Conservation (phyloP, 1,140 invertebrate genomes). For the Hycleus cichorii region DNA sequence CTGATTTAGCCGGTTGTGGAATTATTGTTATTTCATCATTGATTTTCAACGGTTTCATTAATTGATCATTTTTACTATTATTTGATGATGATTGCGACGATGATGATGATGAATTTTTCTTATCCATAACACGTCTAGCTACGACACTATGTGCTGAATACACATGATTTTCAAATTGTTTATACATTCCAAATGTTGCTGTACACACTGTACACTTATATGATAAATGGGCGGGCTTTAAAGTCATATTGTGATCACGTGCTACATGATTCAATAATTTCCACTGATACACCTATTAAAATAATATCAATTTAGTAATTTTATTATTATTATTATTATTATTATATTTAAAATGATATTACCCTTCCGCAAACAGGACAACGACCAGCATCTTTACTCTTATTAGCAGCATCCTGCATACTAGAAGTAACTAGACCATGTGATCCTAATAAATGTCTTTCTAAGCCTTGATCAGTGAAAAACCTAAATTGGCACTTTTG, state of each 20-base stretch:
- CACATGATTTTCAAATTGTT: slow-evolving; percentile 89
- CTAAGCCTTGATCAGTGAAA: slow-evolving; percentile 72
- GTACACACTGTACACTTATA: slow-evolving; percentile 94
- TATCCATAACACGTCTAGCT: slow-evolving; percentile 70
- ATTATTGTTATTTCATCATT: slow-evolving; percentile 91
- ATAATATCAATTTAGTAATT: slow-evolving; percentile 5
- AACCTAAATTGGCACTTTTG: slow-evolving; percentile 89
- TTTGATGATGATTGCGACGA: slow-evolving; percentile 36
- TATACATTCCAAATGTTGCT: slow-evolving; percentile 91
- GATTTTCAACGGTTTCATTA: slow-evolving; percentile 78
- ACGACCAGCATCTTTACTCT: slow-evolving; percentile 85
- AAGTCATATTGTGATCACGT: slow-evolving; percentile 79
- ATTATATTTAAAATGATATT: slow-evolving; percentile 30
- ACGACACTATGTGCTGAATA: slow-evolving; percentile 86
- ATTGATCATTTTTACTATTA: slow-evolving; percentile 55
- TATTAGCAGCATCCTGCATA: slow-evolving; percentile 92
- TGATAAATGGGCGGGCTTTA: slow-evolving; percentile 85
- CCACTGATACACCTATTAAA: slow-evolving; percentile 79
- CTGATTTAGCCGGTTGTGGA: slow-evolving; percentile 66
- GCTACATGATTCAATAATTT: slow-evolving; percentile 86
- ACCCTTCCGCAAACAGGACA: slow-evolving; percentile 90
- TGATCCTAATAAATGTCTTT: slow-evolving; percentile 85
- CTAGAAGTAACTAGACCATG: slow-evolving; percentile 91
- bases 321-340: not conserved
- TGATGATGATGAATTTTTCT: slow-evolving; percentile 48